Conservation (phyloP, 2,797 vertebrate species). For the Sarcophilus harrisii region DNA sequence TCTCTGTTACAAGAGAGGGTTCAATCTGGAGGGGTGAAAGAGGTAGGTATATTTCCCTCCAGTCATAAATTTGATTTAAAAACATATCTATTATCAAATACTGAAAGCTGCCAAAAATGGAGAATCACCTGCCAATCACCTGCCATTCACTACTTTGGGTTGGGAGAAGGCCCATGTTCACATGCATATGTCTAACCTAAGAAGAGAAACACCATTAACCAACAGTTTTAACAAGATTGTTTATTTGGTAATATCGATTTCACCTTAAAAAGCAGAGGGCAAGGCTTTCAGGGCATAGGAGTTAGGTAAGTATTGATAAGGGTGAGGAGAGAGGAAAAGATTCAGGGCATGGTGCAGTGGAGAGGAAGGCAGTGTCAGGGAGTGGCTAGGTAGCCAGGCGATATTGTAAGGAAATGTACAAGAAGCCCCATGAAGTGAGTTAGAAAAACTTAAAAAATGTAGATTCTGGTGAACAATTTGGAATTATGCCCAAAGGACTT, state of each 20-base stretch:
- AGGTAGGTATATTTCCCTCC: not conserved
- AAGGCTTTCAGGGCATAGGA: not conserved
- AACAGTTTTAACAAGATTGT: not conserved
- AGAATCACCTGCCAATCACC: not conserved
- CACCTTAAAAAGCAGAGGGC: not conserved
- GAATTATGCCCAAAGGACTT: too few species aligned
- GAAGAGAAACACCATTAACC: not conserved
- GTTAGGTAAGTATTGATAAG: not conserved
- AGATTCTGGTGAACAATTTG: not conserved
- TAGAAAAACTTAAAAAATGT: not conserved
- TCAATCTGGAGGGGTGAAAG: not conserved
- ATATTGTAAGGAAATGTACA: not conserved
- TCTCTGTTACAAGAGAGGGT: not conserved
- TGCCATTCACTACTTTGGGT: not conserved
- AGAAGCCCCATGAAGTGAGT: not conserved
- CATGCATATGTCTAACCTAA: not conserved
- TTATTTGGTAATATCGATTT: not conserved
- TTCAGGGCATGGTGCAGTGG: not conserved
- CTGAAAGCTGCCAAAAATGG: not conserved
- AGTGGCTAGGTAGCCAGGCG: not conserved
- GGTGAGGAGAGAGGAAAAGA: not conserved
- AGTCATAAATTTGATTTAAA: not conserved
- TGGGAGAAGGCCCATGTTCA: not conserved
- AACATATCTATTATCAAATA: not conserved
- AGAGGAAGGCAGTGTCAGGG: not conserved